These are phyloP conservation scores for Semicossyphus pulcher DNA, from an alignment of 2,113 vertebrate species.

Conservation along the genomic window DNA sequence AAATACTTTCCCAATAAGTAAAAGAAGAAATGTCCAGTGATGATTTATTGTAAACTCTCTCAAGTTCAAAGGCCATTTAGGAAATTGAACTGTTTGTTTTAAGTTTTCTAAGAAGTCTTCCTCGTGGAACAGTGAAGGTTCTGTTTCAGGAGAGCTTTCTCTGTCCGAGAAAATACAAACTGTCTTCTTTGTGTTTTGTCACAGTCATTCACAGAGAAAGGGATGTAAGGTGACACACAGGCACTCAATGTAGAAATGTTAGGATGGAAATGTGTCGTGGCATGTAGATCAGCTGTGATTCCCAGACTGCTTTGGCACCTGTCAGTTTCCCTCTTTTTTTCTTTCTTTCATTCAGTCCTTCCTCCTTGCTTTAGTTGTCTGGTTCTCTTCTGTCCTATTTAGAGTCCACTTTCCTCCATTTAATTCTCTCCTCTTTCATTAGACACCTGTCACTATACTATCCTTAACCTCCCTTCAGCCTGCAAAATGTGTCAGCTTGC, in stretches of 20 bases:
- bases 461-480: slow-evolving; percentile 31
- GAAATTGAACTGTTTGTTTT: not conserved
- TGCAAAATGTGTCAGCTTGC: slow-evolving; percentile 26
- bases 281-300: slow-evolving; percentile 55
- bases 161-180: slow-evolving; percentile 15
- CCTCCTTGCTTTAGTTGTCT: not conserved
- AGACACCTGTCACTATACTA: slow-evolving; percentile 56
- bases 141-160: slow-evolving; percentile 9
- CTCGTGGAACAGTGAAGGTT: not conserved
- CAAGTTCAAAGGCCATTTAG: not conserved
- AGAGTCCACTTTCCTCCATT: not conserved
- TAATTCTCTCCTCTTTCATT: slow-evolving; percentile 19
- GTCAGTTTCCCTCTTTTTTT: slow-evolving; percentile 48
- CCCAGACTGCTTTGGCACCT: slow-evolving; percentile 53
- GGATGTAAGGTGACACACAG: slow-evolving; percentile 33
- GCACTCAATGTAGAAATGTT: slow-evolving; percentile 10
- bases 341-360: slow-evolving; percentile 27
- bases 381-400: not conserved
- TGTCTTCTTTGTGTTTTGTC: slow-evolving; percentile 24
- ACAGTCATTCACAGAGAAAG: slow-evolving; percentile 16
- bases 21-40: not conserved
- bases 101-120: slow-evolving; percentile 4
- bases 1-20: not conserved
- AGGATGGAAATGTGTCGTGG: slow-evolving; percentile 43
- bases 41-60: not conserved